Base-by-base conservation (phyloP, 2,888 invertebrate genomes). In the Cryptus viduatorius region DNA sequence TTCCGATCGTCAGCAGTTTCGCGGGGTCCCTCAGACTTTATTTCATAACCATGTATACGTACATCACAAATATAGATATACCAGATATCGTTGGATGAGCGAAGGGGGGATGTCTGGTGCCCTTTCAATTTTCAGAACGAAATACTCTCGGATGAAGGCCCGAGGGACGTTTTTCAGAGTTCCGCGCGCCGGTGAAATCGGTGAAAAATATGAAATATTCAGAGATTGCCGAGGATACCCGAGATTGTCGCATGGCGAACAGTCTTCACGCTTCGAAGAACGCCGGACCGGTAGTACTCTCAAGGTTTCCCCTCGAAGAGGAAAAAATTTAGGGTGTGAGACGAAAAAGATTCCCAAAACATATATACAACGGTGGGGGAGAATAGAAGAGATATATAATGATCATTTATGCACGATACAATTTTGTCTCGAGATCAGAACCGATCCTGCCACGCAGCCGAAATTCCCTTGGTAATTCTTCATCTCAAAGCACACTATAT, bases 101-200 rank as follows among this genome's bases (percentile, higher is more conserved):
- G 29, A 80, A 72, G 19, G 48, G 1, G 68, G 78, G 12, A 48
- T 19, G 48, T 59, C 50, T 61, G 83, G 84, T 76, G 82, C 78
- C 71, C 84, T 88, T 88, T 88, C 88, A 88, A 88, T 88, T 88
- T 88, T 86, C 85, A 73, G 71, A 82, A 76, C 69, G 78, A 73
- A 64, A 85, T 83, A 81, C 82, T 83, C 67, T 29, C 71, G 83
- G 82, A 83, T 44, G 50, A 81, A 69, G 53, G 69, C 78, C 82
- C 81, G 79, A 77, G 80, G 85, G 85, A 79, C 48, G 68, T 73
- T 79, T 82, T 61, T 69, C 61, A 31, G 42, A 50, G 42, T 37
- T 50, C 37, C 61, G 59, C 61, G 53, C 19, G 24, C 56, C 29
- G 16, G 46, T 73, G 53, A 69, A 64, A 79, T 76, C 50, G 68